Conservation (phyloP, 2,113 vertebrate genomes). For the Coturnix japonica region DNA sequence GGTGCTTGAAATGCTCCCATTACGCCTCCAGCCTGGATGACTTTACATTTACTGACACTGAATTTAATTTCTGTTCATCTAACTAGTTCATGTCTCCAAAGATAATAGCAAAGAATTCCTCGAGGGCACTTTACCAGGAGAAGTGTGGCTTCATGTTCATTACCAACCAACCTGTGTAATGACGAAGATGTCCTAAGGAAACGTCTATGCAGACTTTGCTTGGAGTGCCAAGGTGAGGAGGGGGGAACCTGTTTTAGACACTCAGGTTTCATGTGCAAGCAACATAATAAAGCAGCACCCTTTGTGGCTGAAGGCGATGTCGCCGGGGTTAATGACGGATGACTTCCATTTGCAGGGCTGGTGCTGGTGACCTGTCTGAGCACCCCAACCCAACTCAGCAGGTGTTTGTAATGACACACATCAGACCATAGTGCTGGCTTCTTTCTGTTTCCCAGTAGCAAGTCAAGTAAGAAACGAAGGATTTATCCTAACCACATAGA, state of each 20-base stretch:
- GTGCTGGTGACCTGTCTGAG: not conserved
- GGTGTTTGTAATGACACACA: not conserved
- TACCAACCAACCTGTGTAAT: not conserved
- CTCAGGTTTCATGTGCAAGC: not conserved
- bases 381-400: not conserved
- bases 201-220: not conserved
- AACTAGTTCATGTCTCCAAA: not conserved
- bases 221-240: not conserved
- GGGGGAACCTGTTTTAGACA: not conserved
- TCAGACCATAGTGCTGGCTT: not conserved
- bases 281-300: not conserved
- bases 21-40: not conserved
- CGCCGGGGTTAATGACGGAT: not conserved
- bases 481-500: not conserved
- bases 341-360: not conserved
- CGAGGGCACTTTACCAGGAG: not conserved
- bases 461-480: not conserved
- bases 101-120: conserved; percentile 6
- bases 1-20: not conserved
- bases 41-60: conserved; percentile 9
- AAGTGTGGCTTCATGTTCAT: not conserved
- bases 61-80: conserved; percentile 33
- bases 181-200: not conserved
- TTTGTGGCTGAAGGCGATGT: not conserved
- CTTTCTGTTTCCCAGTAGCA: not conserved